Conservation (phyloP, 2,113 vertebrate species). For the Oncorhynchus gorbuscha region DNA sequence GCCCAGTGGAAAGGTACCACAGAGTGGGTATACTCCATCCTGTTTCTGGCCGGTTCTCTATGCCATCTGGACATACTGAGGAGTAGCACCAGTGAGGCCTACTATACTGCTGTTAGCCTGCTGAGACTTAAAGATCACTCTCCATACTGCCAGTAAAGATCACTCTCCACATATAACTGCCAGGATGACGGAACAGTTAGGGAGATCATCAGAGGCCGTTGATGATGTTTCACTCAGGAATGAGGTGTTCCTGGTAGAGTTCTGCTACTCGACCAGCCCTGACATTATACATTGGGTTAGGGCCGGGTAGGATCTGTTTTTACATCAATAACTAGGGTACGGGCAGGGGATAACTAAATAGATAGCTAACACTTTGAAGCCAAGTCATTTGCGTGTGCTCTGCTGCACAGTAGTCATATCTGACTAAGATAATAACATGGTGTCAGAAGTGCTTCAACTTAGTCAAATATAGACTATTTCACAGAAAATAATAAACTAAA, state of each 20-base stretch:
- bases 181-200: neutral
- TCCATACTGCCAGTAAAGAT: neutral
- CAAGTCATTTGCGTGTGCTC: too few relatives aligned
- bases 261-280: too few relatives aligned
- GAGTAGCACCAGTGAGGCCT: neutral
- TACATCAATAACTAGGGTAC: too few relatives aligned
- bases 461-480: too few relatives aligned
- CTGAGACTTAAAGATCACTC: conserved; percentile 1
- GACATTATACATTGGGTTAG: too few relatives aligned
- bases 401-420: too few relatives aligned
- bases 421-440: too few relatives aligned
- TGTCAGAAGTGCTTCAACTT: too few relatives aligned
- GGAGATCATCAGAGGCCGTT: neutral
- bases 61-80: neutral
- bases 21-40: neutral
- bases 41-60: neutral
- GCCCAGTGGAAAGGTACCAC: neutral
- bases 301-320: too few relatives aligned
- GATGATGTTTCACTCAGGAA: neutral
- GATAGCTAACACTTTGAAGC: too few relatives aligned
- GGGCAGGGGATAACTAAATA: too few relatives aligned
- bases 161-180: neutral
- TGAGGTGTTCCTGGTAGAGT: neutral
- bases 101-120: conserved; percentile 6
- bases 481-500: too few relatives aligned